These are phyloP conservation scores for Kryptopterus vitreolus DNA, from an alignment of 2,797 vertebrate species.

Conservation along the genomic window DNA sequence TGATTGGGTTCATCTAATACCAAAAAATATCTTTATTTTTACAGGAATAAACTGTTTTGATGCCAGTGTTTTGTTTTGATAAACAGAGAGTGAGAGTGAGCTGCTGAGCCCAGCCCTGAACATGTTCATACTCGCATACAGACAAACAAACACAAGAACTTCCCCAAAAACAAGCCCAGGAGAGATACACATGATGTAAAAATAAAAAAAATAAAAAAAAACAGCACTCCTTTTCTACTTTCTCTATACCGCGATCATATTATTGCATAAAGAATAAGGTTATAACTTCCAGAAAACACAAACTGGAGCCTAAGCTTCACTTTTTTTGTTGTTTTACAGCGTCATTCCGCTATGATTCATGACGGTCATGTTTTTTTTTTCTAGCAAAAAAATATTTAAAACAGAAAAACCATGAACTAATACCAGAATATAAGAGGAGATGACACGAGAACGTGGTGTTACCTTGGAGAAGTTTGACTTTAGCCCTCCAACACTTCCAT, in stretches of 20 bases:
- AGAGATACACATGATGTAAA: background rate
- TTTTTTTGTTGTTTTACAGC: background rate
- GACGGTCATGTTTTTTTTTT: background rate
- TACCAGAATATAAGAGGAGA: background rate
- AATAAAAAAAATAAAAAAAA: too few species aligned
- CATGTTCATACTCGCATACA: conserved; percentile 66
- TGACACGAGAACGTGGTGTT: background rate
- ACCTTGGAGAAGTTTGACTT: conserved; percentile 15
- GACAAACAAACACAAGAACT: conserved; percentile 47
- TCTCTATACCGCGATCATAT: too few species aligned
- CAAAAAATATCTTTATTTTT: too few species aligned
- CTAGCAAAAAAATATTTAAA: background rate
- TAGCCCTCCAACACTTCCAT: conserved; percentile 41
- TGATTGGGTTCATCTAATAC: background rate
- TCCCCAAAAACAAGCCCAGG: conserved; percentile 53
- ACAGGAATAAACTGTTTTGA: background rate
- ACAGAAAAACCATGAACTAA: background rate
- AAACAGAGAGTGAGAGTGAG: background rate
- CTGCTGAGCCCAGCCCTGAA: conserved; percentile 53
- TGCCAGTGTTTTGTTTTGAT: background rate
- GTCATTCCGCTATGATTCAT: background rate
- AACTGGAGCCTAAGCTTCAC: background rate
- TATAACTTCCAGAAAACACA: background rate
- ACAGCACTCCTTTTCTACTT: background rate
- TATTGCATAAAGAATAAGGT: background rate